These are phyloP conservation scores for cat (Felis catus) DNA, from an alignment of 2,113 vertebrate species.

Conservation along the genomic window DNA sequence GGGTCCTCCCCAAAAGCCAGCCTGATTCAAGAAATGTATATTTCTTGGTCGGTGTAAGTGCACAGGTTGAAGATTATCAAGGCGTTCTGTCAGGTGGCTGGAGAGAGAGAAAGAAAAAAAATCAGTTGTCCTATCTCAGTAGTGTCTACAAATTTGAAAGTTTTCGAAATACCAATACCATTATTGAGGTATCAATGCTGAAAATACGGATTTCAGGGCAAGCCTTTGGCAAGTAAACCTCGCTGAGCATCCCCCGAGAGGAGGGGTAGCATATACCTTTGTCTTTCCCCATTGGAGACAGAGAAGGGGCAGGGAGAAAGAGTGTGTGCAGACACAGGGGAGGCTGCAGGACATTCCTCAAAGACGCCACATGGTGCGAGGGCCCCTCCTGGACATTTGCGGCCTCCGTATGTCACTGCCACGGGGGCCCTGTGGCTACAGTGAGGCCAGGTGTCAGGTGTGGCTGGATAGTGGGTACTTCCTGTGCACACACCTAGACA, in stretches of 20 bases:
- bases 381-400: accelerated
- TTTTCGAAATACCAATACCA: not conserved
- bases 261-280: too few species aligned
- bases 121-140: not conserved
- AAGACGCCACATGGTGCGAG: accelerated
- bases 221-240: accelerated
- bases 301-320: not conserved
- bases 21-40: not conserved
- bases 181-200: not conserved
- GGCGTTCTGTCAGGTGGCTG: too few species aligned
- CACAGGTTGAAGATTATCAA: not conserved
- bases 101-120: not conserved
- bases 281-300: too few species aligned
- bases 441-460: not conserved
- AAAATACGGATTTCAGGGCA: not conserved
- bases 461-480: accelerated
- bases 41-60: too few species aligned
- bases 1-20: not conserved
- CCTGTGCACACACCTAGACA: accelerated
- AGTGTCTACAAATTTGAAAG: not conserved
- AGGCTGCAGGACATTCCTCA: not conserved
- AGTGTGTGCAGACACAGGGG: not conserved
- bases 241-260: accelerated
- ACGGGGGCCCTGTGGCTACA: too few species aligned
- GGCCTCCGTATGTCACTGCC: accelerated